Evolutionary conservation across 2,797 vertebrate genomes (phyloP).

Genomic region (Monodelphis domestica): DNA sequence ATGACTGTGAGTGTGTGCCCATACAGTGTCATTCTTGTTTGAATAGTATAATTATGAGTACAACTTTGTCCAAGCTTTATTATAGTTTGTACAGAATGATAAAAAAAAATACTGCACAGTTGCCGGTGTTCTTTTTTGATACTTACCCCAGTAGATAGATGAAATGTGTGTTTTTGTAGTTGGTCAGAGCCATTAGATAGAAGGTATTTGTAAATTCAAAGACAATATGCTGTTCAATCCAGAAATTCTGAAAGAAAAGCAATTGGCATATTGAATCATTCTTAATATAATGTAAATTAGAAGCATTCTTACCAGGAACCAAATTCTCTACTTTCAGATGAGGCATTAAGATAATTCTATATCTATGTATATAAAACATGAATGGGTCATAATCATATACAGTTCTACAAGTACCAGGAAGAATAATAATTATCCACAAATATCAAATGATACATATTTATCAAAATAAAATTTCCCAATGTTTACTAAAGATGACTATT

Average conservation of each 20-base stretch:
- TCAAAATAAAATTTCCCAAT: no score
- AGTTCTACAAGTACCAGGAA: no score
- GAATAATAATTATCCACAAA: no score
- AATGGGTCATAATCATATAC: no score
- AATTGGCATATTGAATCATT: slow-evolving; percentile 5
- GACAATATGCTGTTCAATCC: slow-evolving; percentile 14
- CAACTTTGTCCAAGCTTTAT: slow-evolving; percentile 48
- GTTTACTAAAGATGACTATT: no score
- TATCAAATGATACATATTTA: no score
- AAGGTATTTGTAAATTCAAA: slow-evolving; percentile 28
- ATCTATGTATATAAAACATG: not conserved
- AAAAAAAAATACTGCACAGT: not conserved
- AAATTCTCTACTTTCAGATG: not conserved
- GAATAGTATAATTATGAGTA: slow-evolving; percentile 61
- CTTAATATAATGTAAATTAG: slow-evolving; percentile 34
- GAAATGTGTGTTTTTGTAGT: not conserved
- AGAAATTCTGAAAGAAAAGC: not conserved
- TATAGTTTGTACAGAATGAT: slow-evolving; percentile 51
- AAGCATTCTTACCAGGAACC: slow-evolving; percentile 17
- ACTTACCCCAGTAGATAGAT: not conserved
- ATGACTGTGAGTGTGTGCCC: no score
- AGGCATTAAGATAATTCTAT: not conserved
- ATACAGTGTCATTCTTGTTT: slow-evolving; percentile 58
- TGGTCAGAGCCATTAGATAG: not conserved
- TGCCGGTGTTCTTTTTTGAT: slow-evolving; percentile 6